Evolutionary conservation across 2,888 invertebrate genomes (phyloP), one percentile per base, ranked within the genome.

Genomic region (Apodemia zela): DNA sequence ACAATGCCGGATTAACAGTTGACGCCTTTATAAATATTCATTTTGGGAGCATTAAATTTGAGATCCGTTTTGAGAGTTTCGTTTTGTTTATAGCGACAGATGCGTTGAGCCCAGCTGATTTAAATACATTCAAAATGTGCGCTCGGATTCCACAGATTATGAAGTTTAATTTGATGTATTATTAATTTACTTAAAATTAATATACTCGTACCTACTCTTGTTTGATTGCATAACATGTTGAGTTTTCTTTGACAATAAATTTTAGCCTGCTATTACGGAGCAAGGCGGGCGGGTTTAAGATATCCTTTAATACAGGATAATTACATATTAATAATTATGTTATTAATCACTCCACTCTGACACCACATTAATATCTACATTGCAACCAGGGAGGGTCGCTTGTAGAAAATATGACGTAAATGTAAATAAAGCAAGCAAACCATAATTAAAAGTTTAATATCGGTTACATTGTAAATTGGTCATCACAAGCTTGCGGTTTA

Each of bases 1-100:
- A 89, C 89, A 91, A 89, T 89, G 77, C 81, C 68, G 82, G 86
- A 88, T 89, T 87, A 90, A 79, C 89, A 85, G 84, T 85, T 85
- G 89, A 88, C 84, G 89, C 86, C 85, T 87, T 89, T 87, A 91
- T 91, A 91, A 90, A 90, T 91, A 91, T 91, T 89, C 90, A 91
- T 89, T 82, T 81, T 77, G 79, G 68, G 73, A 75, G 82, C 78
- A 80, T 83, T 82, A 80, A 86, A 80, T 82, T 83, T 76, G 83
- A 84, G 78, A 69, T 80, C 81, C 81, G 79, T 78, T 82, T 75
- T 74, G 73, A 72, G 72, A 79, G 77, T 76, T 73, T 74, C 72
- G 81, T 85, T 82, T 83, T 86, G 84, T 87, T 84, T 83, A 67
- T 67, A 25, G 87, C 79, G 82, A 87, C 89, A 89, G 89, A 88